These are phyloP conservation scores for Apteryx owenii DNA, from an alignment of 2,113 vertebrate genomes.

Conservation along the genomic window DNA sequence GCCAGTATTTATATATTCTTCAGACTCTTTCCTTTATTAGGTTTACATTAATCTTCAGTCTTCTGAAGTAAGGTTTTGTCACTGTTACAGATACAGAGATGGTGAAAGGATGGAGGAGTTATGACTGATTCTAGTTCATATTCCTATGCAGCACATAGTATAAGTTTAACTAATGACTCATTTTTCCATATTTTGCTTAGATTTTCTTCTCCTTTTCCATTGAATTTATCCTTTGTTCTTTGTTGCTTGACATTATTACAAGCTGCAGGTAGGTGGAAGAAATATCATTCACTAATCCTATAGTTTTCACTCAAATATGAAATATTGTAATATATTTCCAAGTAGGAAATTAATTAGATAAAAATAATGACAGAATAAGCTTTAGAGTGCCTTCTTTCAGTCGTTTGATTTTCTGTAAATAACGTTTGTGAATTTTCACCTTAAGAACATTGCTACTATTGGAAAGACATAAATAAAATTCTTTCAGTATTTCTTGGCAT, in stretches of 20 bases:
- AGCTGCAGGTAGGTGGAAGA: neutral
- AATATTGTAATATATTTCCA: neutral
- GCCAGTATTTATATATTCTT: neutral
- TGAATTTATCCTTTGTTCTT: neutral
- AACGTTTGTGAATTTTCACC: neutral
- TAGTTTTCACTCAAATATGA: neutral
- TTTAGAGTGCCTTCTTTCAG: neutral
- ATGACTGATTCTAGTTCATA: neutral
- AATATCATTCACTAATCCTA: neutral
- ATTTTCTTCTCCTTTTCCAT: neutral
- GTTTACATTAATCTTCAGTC: neutral
- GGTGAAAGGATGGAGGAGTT: neutral
- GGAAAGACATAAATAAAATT: neutral
- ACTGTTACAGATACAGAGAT: neutral
- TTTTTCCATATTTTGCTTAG: neutral
- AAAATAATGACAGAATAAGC: neutral
- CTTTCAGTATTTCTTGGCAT: neutral
- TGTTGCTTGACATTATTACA: slow-evolving; percentile 11
- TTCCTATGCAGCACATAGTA: neutral
- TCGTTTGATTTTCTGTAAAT: neutral
- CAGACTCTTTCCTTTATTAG: neutral
- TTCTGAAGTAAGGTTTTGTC: neutral
- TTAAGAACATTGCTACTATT: neutral
- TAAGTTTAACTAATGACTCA: neutral
- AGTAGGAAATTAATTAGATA: neutral